phyloP scores from a whole-genome alignment of 2,888 invertebrate genomes.

The Drosophila pegasa region DNA sequence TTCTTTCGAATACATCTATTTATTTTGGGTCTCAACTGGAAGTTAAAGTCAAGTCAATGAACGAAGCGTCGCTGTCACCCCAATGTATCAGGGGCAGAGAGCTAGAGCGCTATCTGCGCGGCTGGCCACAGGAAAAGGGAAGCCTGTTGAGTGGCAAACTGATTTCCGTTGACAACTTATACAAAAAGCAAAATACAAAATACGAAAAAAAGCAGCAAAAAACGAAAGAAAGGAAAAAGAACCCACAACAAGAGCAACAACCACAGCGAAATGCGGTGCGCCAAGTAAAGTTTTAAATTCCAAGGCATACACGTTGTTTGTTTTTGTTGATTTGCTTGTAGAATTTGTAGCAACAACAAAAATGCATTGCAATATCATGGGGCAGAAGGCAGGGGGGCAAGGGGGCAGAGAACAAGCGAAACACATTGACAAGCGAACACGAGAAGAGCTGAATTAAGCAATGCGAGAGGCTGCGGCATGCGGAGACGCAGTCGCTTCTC shows the following conservation, averaged over 20 bases:
- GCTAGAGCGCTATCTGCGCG: conserved; percentile 41
- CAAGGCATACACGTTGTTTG: conserved; percentile 75
- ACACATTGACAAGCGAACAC: conserved; percentile 69
- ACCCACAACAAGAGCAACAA: conserved; percentile 36
- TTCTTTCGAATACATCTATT: conserved; percentile 31
- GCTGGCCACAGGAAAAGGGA: conserved; percentile 81
- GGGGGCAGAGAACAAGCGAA: conserved; percentile 41
- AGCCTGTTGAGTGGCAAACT: conserved; percentile 82
- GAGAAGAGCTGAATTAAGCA: conserved; percentile 37
- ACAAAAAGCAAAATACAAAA: conserved; percentile 50
- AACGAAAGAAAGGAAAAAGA: background rate
- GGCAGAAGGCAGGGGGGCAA: conserved; percentile 39
- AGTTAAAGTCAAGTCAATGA: conserved; percentile 31
- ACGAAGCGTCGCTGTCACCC: conserved; percentile 45
- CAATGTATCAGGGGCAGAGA: conserved; percentile 32
- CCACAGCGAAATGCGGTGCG: conserved; percentile 35
- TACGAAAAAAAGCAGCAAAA: conserved; percentile 19
- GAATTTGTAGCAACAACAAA: conserved; percentile 78
- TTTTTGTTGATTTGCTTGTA: conserved; percentile 73
- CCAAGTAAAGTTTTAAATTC: conserved; percentile 73
- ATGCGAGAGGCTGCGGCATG: conserved; percentile 13
- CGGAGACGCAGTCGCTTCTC: conserved; percentile 60
- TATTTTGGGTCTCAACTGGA: conserved; percentile 40
- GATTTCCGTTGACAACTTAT: conserved; percentile 82
- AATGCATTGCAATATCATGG: conserved; percentile 70